These are phyloP conservation scores for Yponomeuta evonymella DNA, from an alignment of 2,888 invertebrate species.

Conservation along the genomic window DNA sequence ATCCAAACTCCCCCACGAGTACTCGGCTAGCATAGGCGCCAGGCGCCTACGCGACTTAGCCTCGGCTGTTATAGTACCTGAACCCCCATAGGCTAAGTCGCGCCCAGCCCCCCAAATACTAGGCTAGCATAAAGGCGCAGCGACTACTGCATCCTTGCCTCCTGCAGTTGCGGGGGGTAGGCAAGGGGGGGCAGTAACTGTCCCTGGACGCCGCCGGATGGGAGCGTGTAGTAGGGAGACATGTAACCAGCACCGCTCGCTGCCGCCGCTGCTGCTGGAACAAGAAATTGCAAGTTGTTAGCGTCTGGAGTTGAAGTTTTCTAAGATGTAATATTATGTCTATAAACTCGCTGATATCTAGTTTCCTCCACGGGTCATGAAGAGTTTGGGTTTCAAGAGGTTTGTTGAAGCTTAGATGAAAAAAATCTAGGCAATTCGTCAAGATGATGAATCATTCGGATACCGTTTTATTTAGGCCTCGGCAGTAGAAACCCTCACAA, in stretches of 20 bases:
- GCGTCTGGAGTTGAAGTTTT: background rate
- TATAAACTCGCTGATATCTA: too few species aligned
- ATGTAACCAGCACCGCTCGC: constrained; percentile 82
- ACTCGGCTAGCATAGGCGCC: background rate
- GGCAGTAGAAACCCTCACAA: too few species aligned
- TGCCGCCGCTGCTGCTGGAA: constrained; percentile 63
- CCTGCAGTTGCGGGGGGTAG: constrained; percentile 82
- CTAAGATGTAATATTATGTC: too few species aligned
- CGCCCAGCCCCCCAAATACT: background rate
- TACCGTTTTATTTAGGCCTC: too few species aligned
- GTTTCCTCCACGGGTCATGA: too few species aligned
- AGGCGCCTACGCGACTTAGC: background rate
- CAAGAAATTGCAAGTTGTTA: background rate
- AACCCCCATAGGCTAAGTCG: too few species aligned
- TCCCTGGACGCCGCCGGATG: constrained; percentile 74
- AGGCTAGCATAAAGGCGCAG: background rate
- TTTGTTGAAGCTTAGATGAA: too few species aligned
- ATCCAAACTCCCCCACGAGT: background rate
- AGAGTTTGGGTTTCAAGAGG: too few species aligned
- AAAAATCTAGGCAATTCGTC: too few species aligned
- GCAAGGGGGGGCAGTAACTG: constrained; percentile 80
- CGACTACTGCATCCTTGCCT: constrained; percentile 83
- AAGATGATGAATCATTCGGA: too few species aligned
- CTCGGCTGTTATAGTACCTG: background rate
- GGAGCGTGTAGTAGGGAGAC: constrained; percentile 84